phyloP scores from a whole-genome alignment of 1,140 invertebrate genomes.

The Andricus grossulariae region DNA sequence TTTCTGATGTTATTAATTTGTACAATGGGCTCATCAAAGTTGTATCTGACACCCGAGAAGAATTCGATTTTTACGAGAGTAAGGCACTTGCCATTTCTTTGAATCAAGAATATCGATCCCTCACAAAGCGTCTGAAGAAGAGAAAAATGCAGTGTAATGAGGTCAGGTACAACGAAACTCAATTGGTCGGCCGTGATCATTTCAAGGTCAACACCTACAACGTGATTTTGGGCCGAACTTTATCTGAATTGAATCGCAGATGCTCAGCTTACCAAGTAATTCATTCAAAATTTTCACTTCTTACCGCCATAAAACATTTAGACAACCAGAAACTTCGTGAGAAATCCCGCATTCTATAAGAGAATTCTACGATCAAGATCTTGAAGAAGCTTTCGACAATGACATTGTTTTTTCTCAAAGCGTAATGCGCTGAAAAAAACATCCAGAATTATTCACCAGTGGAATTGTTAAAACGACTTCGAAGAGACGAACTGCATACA shows the following conservation, averaged over 20 bases:
- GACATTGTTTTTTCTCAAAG: not conserved
- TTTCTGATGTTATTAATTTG: not conserved
- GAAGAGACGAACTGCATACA: too few species aligned
- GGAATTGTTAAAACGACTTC: not conserved
- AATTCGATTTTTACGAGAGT: slow-evolving; percentile 41
- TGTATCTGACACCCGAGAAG: slow-evolving; percentile 26
- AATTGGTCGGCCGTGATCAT: not conserved
- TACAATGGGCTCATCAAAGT: slow-evolving; percentile 30
- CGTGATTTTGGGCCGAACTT: not conserved
- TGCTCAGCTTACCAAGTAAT: slow-evolving; percentile 1
- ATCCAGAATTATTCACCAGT: not conserved
- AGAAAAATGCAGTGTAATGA: not conserved
- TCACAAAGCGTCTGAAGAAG: not conserved
- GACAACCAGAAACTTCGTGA: not conserved
- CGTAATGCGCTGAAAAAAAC: not conserved
- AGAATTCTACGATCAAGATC: not conserved
- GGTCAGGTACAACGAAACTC: not conserved
- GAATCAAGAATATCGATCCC: not conserved
- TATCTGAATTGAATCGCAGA: not conserved
- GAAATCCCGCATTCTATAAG: not conserved
- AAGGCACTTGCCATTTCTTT: not conserved
- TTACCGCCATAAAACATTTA: not conserved
- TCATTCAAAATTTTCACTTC: not conserved
- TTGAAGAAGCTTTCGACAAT: not conserved
- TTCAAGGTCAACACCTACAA: not conserved